These are phyloP conservation scores for Rutilus rutilus DNA, from an alignment of 2,113 vertebrate genomes.

Conservation along the genomic window DNA sequence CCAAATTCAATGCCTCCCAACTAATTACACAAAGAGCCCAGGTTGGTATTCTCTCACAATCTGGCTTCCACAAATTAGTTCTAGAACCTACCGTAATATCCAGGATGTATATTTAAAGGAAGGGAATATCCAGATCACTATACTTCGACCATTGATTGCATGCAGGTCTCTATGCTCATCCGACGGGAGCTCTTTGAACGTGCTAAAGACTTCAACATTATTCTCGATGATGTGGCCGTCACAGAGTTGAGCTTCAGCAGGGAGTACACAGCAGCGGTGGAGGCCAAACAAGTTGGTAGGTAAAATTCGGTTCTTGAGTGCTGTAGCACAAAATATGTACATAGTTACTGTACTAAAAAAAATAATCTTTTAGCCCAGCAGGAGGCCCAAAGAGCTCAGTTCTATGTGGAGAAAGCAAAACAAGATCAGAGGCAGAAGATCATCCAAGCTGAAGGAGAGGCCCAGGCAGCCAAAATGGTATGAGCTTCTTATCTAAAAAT, in stretches of 20 bases:
- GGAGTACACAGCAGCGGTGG: slow-evolving; percentile 91
- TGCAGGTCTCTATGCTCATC: slow-evolving; percentile 90
- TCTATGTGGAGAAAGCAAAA: slow-evolving; percentile 90
- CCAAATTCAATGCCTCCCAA: slow-evolving; percentile 93
- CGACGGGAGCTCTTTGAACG: slow-evolving; percentile 89
- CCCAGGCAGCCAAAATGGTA: slow-evolving; percentile 91
- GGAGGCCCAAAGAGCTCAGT: slow-evolving; percentile 89
- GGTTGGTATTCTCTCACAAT: slow-evolving; percentile 68
- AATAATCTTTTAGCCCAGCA: slow-evolving; percentile 81
- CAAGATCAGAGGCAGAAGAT: slow-evolving; percentile 94
- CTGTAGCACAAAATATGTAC: background rate
- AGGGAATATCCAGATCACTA: background rate
- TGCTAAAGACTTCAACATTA: slow-evolving; percentile 94
- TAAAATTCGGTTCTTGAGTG: background rate
- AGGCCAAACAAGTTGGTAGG: slow-evolving; percentile 94
- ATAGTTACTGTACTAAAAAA: background rate
- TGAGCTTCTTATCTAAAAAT: background rate
- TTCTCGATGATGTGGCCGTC: slow-evolving; percentile 92
- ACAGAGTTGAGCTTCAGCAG: slow-evolving; percentile 92
- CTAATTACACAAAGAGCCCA: slow-evolving; percentile 93
- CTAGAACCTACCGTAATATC: background rate
- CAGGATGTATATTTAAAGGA: background rate
- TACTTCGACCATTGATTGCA: background rate
- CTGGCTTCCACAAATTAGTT: background rate
- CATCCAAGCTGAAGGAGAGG: slow-evolving; percentile 92